A percentile compares a stretch with the other conserved stretches of the same genome.
Conservation (phyloP, 2,113 vertebrate genomes). For the Helogale parvula region DNA sequence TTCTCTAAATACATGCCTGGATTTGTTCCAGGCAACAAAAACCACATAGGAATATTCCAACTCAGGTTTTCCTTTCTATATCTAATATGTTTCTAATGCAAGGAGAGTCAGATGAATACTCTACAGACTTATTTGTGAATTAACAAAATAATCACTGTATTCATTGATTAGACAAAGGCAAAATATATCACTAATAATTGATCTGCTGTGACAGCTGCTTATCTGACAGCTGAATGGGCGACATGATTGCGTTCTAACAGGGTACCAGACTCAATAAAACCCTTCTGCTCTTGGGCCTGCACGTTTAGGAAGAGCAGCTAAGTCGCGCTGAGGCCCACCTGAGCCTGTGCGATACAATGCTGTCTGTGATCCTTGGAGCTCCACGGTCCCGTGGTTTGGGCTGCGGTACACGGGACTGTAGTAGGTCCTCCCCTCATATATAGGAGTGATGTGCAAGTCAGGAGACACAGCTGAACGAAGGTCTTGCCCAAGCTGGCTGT, state of each 20-base stretch:
- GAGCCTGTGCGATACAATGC: conserved; percentile 91
- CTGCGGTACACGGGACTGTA: conserved; percentile 95
- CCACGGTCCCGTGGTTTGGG: conserved; percentile 88
- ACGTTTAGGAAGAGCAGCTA: not conserved
- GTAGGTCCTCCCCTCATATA: conserved; percentile 95
- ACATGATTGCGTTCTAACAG: not conserved
- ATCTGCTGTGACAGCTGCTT: not conserved
- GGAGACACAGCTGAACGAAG: conserved; percentile 93
- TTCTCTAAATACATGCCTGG: not conserved
- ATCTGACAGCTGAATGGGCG: conserved; percentile 35
- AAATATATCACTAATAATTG: conserved; percentile 38
- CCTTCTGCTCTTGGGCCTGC: not conserved
- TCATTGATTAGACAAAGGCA: conserved; percentile 32
- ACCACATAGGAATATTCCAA: not conserved
- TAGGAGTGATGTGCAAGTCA: conserved; percentile 95
- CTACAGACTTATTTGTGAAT: conserved; percentile 30
- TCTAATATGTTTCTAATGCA: not conserved
- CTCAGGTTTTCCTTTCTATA: conserved; percentile 40
- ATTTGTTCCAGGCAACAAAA: not conserved
- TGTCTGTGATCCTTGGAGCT: conserved; percentile 91
- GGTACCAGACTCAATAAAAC: not conserved
- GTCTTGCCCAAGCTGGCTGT: conserved; percentile 94
- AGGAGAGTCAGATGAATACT: conserved; percentile 31
- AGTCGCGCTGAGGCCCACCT: conserved; percentile 84
- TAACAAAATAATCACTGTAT: conserved; percentile 44